Conservation (phyloP, 2,888 invertebrate genomes). For the Oeneis ivallda region DNA sequence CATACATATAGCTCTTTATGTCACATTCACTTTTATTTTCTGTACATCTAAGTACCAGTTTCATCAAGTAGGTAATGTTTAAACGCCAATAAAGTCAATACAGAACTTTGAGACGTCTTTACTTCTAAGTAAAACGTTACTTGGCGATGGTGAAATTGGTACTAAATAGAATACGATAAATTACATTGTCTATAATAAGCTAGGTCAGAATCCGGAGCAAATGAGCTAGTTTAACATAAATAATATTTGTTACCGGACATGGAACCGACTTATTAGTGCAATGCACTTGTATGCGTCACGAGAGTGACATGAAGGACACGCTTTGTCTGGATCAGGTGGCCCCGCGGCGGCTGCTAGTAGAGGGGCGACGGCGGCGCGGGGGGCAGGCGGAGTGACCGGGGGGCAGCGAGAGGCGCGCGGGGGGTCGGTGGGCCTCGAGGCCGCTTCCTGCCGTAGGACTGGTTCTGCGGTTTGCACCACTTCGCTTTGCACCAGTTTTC, state of each 20-base stretch:
- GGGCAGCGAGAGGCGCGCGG: conserved; percentile 42
- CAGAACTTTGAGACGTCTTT: too few relatives aligned
- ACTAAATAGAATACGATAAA: too few relatives aligned
- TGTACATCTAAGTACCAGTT: too few relatives aligned
- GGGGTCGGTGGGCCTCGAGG: conserved; percentile 56
- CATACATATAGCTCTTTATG: too few relatives aligned
- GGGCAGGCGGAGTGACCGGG: conserved; percentile 9
- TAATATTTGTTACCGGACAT: conserved; percentile 57
- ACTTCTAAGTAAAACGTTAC: too few relatives aligned
- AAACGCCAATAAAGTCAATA: too few relatives aligned
- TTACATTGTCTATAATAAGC: too few relatives aligned
- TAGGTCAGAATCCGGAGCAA: not conserved
- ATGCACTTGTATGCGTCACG: conserved; percentile 78
- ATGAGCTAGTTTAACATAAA: not conserved
- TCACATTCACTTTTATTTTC: too few relatives aligned
- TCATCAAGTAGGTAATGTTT: too few relatives aligned
- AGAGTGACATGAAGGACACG: conserved; percentile 70
- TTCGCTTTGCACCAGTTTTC: conserved; percentile 76
- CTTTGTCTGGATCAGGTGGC: conserved; percentile 79
- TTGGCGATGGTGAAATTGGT: too few relatives aligned
- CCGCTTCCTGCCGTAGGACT: conserved; percentile 78
- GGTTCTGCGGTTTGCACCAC: conserved; percentile 77
- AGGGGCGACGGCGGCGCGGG: conserved; percentile 38
- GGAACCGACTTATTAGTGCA: conserved; percentile 73
- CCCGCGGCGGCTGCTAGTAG: conserved; percentile 46